Conservation (phyloP, 2,797 vertebrate genomes). For the Poeciliopsis paucimaculata region DNA sequence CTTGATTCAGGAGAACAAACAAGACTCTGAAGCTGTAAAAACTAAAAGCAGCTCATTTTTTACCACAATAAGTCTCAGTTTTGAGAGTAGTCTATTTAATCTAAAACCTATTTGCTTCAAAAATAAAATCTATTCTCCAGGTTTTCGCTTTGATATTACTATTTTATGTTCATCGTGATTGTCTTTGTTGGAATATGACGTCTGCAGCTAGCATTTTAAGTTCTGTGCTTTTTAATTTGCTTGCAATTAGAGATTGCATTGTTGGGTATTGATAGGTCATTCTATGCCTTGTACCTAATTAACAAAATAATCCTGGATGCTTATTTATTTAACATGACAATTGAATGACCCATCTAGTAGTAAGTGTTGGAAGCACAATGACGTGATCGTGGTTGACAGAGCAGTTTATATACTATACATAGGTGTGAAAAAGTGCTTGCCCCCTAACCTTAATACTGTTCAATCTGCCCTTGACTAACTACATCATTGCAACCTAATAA, state of each 20-base stretch:
- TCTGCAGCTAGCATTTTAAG: slow-evolving; percentile 10
- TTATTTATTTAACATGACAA: not conserved
- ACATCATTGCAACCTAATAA: not conserved
- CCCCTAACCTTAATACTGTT: no score
- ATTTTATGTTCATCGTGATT: slow-evolving; percentile 35
- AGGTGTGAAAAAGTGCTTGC: no score
- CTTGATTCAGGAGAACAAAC: slow-evolving; percentile 47
- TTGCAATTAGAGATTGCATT: not conserved
- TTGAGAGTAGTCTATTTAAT: slow-evolving; percentile 49
- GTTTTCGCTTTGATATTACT: slow-evolving; percentile 28
- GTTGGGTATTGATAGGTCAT: not conserved
- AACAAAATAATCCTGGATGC: not conserved
- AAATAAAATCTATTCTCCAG: slow-evolving; percentile 5
- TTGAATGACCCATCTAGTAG: not conserved
- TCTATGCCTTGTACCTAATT: not conserved
- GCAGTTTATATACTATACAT: not conserved
- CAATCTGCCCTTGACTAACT: no score
- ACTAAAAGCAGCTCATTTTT: slow-evolving; percentile 23
- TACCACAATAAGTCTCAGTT: slow-evolving; percentile 35
- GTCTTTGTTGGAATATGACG: slow-evolving; percentile 16
- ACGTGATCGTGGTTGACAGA: not conserved
- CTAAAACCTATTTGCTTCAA: slow-evolving; percentile 18
- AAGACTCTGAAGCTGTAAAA: slow-evolving; percentile 43
- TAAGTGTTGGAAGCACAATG: not conserved
- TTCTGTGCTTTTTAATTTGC: not conserved